Conservation (phyloP, 2,797 vertebrate genomes). For the Sebastolobus alascanus region DNA sequence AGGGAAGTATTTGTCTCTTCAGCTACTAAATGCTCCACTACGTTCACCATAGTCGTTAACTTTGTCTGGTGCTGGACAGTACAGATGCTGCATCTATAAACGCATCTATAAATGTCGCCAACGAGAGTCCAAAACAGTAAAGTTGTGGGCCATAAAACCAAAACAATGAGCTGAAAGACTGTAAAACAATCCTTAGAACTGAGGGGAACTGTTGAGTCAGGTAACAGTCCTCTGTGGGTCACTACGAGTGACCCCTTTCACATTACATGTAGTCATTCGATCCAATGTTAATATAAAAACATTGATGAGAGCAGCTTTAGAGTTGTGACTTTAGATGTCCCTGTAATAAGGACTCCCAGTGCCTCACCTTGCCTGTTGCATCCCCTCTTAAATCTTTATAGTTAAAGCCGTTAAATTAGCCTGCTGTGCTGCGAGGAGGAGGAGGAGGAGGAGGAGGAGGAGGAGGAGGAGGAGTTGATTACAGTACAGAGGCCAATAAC, state of each 20-base stretch:
- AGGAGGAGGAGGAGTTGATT: slow-evolving; percentile 8
- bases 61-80: slow-evolving; percentile 5
- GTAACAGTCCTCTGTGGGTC: not conserved
- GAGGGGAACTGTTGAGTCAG: not conserved
- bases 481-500: slow-evolving; percentile 31
- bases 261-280: not conserved
- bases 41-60: not conserved
- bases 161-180: not conserved
- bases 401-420: slow-evolving; percentile 11
- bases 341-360: not conserved
- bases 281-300: not conserved
- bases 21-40: not conserved
- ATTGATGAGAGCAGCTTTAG: not conserved
- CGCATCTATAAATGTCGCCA: too few relatives aligned
- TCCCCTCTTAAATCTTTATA: slow-evolving; percentile 15
- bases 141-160: not conserved
- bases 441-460: not conserved
- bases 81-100: not conserved
- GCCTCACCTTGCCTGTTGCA: not conserved
- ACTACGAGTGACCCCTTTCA: not conserved
- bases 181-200: not conserved
- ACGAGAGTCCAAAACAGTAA: slow-evolving; percentile 1
- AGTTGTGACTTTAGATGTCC: slow-evolving; percentile 3
- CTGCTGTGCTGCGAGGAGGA: slow-evolving; percentile 11
- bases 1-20: slow-evolving; percentile 1